Conservation (phyloP, 2,888 invertebrate species). For the Stenodema calcarata region DNA sequence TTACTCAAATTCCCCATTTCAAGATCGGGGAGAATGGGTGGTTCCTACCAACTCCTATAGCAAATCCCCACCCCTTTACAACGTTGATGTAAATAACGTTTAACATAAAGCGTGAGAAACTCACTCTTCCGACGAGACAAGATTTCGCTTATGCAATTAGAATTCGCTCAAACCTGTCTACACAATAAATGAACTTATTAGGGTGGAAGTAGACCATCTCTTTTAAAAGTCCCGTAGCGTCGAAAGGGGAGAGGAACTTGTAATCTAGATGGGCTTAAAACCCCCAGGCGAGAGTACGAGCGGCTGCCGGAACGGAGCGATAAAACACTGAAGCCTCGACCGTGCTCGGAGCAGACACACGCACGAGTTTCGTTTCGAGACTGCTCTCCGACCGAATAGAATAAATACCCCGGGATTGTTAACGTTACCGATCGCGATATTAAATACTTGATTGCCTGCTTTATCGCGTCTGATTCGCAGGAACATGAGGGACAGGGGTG, state of each 20-base stretch:
- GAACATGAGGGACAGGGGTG: too few species aligned
- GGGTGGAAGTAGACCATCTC: background rate
- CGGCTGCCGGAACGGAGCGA: background rate
- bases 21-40: too few species aligned
- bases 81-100: too few species aligned
- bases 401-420: background rate
- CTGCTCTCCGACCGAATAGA: background rate
- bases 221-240: background rate
- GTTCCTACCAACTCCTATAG: too few species aligned
- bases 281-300: background rate
- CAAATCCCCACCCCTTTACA: too few species aligned
- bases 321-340: background rate
- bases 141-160: too few species aligned
- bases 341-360: background rate
- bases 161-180: background rate
- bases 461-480: too few species aligned
- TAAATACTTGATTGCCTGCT: too few species aligned
- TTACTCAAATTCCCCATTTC: too few species aligned
- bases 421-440: background rate
- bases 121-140: too few species aligned
- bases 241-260: background rate
- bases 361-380: background rate
- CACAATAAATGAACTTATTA: background rate
- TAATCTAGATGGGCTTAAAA: background rate
- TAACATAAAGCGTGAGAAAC: too few species aligned